A percentile compares a stretch with the other conserved stretches of the same genome.
Evolutionary conservation across 2,888 invertebrate species (phyloP).

Genomic region (Helleia helle): DNA sequence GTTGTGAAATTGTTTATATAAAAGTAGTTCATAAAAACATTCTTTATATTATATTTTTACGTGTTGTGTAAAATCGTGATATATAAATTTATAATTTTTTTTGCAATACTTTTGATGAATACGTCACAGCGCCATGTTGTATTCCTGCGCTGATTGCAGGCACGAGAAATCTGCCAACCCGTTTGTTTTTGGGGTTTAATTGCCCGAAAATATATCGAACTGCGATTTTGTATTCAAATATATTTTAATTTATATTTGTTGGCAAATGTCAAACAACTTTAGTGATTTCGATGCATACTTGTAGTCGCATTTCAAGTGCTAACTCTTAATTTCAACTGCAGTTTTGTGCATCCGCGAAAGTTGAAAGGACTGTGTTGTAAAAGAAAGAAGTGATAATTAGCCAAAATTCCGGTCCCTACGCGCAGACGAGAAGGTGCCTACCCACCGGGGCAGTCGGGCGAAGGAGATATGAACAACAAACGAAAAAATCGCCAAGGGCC

Average conservation of each 20-base stretch:
- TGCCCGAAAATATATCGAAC: slow-evolving; percentile 67
- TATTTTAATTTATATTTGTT: slow-evolving; percentile 69
- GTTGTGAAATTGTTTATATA: slow-evolving; percentile 36
- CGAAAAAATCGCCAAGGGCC: slow-evolving; percentile 88
- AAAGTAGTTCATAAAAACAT: slow-evolving; percentile 32
- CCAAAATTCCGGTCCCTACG: slow-evolving; percentile 91
- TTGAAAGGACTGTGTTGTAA: slow-evolving; percentile 74
- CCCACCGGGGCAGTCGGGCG: slow-evolving; percentile 78
- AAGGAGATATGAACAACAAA: slow-evolving; percentile 84
- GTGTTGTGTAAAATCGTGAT: slow-evolving; percentile 21
- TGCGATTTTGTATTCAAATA: slow-evolving; percentile 72
- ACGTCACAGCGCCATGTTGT: slow-evolving; percentile 75
- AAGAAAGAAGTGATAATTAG: slow-evolving; percentile 71
- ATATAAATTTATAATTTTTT: slow-evolving; percentile 40
- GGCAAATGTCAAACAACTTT: slow-evolving; percentile 66
- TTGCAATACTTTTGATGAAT: slow-evolving; percentile 66
- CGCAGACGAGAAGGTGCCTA: slow-evolving; percentile 86
- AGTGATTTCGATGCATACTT: slow-evolving; percentile 66
- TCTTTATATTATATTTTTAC: slow-evolving; percentile 13
- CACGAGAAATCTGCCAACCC: slow-evolving; percentile 74
- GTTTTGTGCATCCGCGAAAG: slow-evolving; percentile 74
- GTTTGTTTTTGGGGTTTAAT: slow-evolving; percentile 72
- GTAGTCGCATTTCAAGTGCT: slow-evolving; percentile 66
- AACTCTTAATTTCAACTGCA: slow-evolving; percentile 70
- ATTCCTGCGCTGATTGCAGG: slow-evolving; percentile 75